Conservation (phyloP, 2,888 invertebrate genomes). For the Pandemis heparana region DNA sequence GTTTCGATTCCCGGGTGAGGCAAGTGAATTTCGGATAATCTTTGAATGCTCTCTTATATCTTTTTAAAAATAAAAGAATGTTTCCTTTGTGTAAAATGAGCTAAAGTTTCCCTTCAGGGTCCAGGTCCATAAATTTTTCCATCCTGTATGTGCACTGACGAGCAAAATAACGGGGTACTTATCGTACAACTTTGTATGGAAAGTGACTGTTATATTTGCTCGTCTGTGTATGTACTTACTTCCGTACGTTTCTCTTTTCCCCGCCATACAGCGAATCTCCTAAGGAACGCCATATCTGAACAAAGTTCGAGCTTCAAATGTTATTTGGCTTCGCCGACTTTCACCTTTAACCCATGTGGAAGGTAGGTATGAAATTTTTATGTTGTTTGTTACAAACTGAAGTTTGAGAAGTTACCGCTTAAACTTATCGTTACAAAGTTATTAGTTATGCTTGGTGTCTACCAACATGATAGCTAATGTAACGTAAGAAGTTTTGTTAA, state of each 20-base stretch:
- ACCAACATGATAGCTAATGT: not conserved
- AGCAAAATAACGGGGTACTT: no score
- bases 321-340: not conserved
- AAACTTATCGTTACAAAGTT: not conserved
- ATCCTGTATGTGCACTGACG: no score
- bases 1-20: no score
- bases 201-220: no score
- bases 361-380: constrained; percentile 14
- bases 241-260: constrained; percentile 7
- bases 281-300: constrained; percentile 6
- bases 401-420: not conserved
- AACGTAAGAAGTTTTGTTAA: not conserved
- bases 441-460: constrained; percentile 15
- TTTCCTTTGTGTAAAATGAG: no score
- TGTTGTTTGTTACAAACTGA: constrained; percentile 10
- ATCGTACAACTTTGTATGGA: no score
- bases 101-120: no score
- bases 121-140: no score
- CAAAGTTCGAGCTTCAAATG: not conserved
- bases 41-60: no score
- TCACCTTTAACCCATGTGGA: not conserved
- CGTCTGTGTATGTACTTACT: constrained; percentile 1
- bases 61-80: no score
- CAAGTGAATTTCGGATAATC: no score
- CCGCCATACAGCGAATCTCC: constrained; percentile 17